phyloP scores from a whole-genome alignment of 1,140 invertebrate genomes.

The Helicoverpa armigera region DNA sequence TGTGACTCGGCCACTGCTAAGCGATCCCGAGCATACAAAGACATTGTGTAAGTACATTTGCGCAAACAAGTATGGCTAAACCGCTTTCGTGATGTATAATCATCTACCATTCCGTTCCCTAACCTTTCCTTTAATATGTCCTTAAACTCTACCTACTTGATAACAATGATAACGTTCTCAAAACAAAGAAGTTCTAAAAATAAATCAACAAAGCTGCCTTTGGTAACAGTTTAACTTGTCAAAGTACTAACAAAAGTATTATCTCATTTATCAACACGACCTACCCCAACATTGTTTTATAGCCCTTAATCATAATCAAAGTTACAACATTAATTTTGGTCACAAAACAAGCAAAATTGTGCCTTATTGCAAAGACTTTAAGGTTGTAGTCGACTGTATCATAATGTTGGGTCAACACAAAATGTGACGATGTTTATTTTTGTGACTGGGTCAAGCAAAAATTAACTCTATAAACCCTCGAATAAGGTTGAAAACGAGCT shows the following conservation, averaged over 20 bases:
- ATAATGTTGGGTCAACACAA: background rate
- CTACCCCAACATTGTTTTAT: slow-evolving; percentile 35
- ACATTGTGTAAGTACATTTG: too few species aligned
- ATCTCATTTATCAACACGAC: slow-evolving; percentile 32
- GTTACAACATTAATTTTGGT: background rate
- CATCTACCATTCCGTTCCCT: too few species aligned
- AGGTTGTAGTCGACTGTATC: background rate
- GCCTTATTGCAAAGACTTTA: background rate
- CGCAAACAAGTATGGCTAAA: too few species aligned
- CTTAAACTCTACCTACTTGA: too few species aligned
- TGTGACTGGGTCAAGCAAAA: background rate
- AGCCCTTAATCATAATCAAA: slow-evolving; percentile 25
- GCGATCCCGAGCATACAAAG: too few species aligned
- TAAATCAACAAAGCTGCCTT: background rate
- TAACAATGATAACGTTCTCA: background rate
- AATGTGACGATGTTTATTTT: background rate
- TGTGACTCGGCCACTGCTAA: too few species aligned
- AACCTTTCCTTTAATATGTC: too few species aligned
- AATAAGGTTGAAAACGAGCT: background rate
- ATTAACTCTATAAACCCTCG: background rate
- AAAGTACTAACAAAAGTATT: slow-evolving; percentile 17
- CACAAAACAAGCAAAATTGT: background rate
- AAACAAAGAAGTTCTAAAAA: slow-evolving; percentile 3
- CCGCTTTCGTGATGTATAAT: too few species aligned
- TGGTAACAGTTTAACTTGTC: background rate